Evolutionary conservation across 2,797 vertebrate species (phyloP).

Genomic region (Microctenopoma steveboyesi): DNA sequence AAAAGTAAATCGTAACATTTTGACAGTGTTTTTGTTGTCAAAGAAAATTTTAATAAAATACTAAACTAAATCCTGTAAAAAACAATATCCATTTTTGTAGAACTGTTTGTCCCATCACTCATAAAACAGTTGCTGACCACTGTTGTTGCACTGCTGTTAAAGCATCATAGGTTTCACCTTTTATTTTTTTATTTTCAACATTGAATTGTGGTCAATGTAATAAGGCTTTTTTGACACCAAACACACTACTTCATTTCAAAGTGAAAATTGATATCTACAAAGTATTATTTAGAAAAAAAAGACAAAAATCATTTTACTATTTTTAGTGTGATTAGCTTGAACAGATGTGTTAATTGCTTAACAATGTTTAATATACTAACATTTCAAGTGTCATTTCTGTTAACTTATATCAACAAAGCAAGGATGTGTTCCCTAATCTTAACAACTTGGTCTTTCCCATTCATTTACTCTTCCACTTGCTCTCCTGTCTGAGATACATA

Average conservation of each 20-base stretch:
- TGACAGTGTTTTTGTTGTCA: conserved; percentile 11
- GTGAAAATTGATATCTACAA: no score
- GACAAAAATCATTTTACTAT: no score
- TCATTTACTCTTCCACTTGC: conserved; percentile 25
- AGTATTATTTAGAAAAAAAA: not conserved
- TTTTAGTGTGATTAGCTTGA: not conserved
- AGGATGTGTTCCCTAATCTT: not conserved
- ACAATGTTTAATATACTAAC: not conserved
- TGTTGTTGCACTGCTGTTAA: no score
- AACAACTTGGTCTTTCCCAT: conserved; percentile 1
- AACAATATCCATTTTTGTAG: not conserved
- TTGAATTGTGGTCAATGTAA: no score
- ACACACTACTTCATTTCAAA: no score
- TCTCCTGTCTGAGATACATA: conserved; percentile 43
- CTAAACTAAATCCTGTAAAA: not conserved
- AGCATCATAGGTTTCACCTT: no score
- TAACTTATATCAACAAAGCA: not conserved
- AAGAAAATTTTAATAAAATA: not conserved
- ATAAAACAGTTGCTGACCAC: not conserved
- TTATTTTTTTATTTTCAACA: no score
- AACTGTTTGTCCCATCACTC: not conserved
- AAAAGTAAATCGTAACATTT: conserved; percentile 17
- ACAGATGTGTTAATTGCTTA: not conserved
- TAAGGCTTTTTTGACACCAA: no score
- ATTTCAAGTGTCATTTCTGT: no score